Evolutionary conservation across 1,140 invertebrate genomes (phyloP).

Genomic region (Chrysopa pallens): DNA sequence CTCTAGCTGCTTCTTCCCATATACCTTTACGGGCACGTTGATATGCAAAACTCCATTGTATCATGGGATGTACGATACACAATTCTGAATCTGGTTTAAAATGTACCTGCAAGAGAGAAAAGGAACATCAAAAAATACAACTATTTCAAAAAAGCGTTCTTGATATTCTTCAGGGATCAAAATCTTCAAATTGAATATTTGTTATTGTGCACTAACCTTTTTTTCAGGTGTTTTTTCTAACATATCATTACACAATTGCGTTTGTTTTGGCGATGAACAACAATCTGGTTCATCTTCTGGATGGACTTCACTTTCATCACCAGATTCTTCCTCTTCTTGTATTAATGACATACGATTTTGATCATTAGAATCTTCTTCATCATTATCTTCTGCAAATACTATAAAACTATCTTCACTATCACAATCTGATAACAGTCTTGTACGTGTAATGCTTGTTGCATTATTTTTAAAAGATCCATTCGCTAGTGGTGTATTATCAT

Average conservation of each 20-base stretch:
- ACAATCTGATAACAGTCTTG: conserved; percentile 7
- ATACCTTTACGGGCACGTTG: conserved; percentile 37
- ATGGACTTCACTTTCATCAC: conserved; percentile 5
- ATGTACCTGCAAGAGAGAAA: no score
- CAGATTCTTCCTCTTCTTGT: conserved; percentile 2
- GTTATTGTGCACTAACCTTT: background rate
- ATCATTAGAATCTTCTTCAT: conserved; percentile 2
- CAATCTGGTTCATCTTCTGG: conserved; percentile 2
- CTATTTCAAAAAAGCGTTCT: no score
- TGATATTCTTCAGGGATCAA: no score
- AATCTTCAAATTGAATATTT: no score
- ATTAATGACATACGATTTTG: conserved; percentile 1
- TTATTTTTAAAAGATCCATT: no score
- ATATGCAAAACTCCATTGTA: conserved; percentile 42
- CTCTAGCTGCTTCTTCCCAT: conserved; percentile 41
- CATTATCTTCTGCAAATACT: conserved; percentile 8
- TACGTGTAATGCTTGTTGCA: no score
- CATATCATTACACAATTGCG: background rate
- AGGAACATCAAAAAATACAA: no score
- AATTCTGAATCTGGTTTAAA: conserved; percentile 29
- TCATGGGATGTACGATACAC: conserved; percentile 31
- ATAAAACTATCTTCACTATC: conserved; percentile 16
- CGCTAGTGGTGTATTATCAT: no score
- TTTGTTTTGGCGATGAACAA: background rate
- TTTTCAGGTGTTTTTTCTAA: background rate